Conservation (phyloP, 2,797 vertebrate species). For the Catharus ustulatus region DNA sequence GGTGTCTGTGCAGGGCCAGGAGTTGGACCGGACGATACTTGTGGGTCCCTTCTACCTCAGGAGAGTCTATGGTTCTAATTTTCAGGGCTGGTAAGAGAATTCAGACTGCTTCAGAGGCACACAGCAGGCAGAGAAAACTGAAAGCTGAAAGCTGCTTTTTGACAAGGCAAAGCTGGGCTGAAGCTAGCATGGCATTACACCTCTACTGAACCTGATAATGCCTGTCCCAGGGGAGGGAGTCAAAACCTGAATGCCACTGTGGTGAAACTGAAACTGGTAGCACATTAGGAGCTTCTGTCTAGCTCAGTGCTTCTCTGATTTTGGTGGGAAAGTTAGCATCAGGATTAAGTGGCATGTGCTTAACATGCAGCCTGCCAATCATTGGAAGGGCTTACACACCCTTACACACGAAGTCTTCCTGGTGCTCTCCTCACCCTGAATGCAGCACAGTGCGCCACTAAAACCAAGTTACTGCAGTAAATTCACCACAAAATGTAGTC, state of each 20-base stretch:
- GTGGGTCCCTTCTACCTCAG: not conserved
- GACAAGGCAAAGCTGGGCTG: not conserved
- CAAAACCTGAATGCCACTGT: not conserved
- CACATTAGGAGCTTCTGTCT: not conserved
- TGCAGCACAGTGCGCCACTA: not conserved
- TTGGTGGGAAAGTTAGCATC: not conserved
- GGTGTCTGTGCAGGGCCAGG: not conserved
- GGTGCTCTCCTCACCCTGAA: not conserved
- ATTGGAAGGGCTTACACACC: not conserved
- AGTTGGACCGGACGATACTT: fast-evolving
- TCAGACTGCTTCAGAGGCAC: not conserved
- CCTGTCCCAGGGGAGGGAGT: not conserved
- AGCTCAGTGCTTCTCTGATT: not conserved
- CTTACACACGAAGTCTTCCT: not conserved
- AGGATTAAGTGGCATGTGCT: not conserved
- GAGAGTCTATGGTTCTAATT: not conserved
- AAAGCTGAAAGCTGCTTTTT: not conserved
- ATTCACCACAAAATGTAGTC: not conserved
- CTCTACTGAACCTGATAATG: not conserved
- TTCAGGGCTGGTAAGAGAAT: not conserved
- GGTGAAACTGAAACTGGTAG: not conserved
- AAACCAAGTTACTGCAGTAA: not conserved
- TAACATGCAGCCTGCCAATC: not conserved
- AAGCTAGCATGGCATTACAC: not conserved
- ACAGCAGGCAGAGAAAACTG: not conserved